Conservation (phyloP, 2,113 vertebrate genomes). For the Plotosus lineatus region DNA sequence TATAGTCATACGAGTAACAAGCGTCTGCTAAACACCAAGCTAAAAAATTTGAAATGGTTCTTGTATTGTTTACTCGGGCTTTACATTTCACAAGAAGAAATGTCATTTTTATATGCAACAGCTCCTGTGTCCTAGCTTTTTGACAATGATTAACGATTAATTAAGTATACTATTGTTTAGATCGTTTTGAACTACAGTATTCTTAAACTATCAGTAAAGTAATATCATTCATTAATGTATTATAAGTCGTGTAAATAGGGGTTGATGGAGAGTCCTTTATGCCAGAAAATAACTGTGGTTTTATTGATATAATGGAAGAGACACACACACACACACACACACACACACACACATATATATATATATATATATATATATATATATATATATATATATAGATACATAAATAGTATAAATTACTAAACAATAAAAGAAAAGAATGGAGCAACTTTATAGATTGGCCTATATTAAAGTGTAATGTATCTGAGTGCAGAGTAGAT, state of each 20-base stretch:
- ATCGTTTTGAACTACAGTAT: no score
- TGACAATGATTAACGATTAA: no score
- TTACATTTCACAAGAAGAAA: neutral
- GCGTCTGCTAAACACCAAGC: neutral
- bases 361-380: no score
- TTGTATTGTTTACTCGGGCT: neutral
- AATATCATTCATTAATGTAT: neutral
- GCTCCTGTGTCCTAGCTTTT: neutral
- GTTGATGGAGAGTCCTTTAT: neutral
- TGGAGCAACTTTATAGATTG: no score
- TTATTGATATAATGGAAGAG: neutral
- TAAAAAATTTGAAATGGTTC: neutral
- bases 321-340: neutral
- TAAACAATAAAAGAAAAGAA: no score
- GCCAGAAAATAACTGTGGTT: neutral
- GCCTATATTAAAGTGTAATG: no score
- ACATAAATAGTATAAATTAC: no score
- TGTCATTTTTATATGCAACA: neutral
- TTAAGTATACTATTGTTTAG: no score
- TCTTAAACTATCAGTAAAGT: no score
- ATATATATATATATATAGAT: no score
- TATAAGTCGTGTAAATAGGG: neutral
- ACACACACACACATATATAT: no score
- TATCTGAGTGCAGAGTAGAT: no score
- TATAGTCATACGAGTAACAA: neutral